Conservation (phyloP, 2,797 vertebrate species). For the Florisuga fusca region DNA sequence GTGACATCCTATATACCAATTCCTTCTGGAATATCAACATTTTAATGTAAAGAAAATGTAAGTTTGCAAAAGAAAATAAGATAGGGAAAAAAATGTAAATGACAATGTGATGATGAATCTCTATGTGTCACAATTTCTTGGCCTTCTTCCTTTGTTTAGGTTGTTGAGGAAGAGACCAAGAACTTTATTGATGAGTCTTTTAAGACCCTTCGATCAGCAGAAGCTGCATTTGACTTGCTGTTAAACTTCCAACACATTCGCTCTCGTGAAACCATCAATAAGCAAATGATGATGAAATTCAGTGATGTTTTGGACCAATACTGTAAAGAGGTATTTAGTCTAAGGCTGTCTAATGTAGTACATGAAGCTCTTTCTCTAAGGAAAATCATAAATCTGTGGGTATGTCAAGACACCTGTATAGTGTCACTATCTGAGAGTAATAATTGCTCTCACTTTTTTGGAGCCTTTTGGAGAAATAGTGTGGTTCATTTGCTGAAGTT, state of each 20-base stretch:
- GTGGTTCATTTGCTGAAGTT: background rate
- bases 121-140: background rate
- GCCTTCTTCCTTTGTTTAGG: slow-evolving; percentile 70
- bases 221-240: slow-evolving; percentile 91
- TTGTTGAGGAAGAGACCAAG: slow-evolving; percentile 89
- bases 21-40: background rate
- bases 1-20: background rate
- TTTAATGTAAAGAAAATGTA: background rate
- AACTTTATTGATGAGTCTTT: slow-evolving; percentile 91
- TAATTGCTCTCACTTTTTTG: background rate
- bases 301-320: slow-evolving; percentile 89
- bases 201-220: slow-evolving; percentile 89
- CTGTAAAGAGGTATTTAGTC: slow-evolving; percentile 88
- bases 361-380: background rate
- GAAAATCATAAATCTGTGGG: background rate
- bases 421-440: background rate
- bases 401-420: background rate
- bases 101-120: background rate
- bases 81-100: background rate
- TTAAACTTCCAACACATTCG: slow-evolving; percentile 89
- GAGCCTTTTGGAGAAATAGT: background rate
- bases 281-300: slow-evolving; percentile 91
- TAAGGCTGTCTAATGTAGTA: background rate
- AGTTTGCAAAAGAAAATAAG: background rate
- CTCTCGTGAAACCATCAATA: slow-evolving; percentile 85